These are phyloP conservation scores for Lepus timidus DNA, from an alignment of 2,113 vertebrate species.

Conservation along the genomic window DNA sequence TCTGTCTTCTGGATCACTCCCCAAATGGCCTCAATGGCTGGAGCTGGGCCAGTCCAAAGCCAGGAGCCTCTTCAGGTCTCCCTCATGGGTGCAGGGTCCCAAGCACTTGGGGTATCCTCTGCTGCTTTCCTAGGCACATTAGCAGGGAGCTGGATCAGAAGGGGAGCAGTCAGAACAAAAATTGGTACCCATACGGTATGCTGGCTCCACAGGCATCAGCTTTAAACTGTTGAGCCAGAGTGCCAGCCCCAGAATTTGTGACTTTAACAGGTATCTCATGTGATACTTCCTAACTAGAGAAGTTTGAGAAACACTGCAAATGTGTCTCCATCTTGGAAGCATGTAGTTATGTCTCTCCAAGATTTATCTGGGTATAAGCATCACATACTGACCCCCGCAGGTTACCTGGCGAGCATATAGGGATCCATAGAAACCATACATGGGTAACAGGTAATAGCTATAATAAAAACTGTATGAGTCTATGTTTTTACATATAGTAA, in stretches of 20 bases:
- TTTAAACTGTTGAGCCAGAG: not conserved
- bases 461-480: slow-evolving; percentile 29
- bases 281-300: slow-evolving; percentile 4
- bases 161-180: no score
- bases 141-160: no score
- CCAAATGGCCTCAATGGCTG: no score
- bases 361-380: not conserved
- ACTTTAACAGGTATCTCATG: not conserved
- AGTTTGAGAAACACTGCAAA: slow-evolving; percentile 13
- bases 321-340: not conserved
- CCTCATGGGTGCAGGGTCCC: no score
- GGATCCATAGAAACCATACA: not conserved
- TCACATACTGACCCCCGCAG: not conserved
- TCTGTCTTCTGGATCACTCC: no score
- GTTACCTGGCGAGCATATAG: not conserved
- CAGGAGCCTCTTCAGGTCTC: no score
- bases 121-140: no score
- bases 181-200: no score
- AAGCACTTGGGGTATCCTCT: no score
- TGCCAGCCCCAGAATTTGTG: slow-evolving; percentile 20
- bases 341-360: slow-evolving; percentile 24
- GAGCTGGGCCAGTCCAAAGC: no score
- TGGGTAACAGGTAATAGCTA: not conserved
- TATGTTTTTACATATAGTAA: slow-evolving; percentile 2
- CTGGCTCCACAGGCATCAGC: no score